Conservation (phyloP, 2,113 vertebrate genomes). For the Sander vitreus region DNA sequence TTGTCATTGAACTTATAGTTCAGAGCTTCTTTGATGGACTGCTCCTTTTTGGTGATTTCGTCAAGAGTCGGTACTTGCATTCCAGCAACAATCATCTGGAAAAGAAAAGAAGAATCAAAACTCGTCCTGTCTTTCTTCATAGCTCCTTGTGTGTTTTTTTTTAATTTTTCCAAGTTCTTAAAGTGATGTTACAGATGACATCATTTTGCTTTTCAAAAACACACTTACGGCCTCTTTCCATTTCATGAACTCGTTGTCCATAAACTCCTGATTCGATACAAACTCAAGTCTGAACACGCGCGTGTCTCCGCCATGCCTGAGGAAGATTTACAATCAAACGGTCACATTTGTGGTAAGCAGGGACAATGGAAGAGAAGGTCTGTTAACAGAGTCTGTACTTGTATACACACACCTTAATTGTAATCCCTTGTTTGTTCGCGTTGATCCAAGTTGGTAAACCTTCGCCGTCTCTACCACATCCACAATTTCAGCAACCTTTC, state of each 20-base stretch:
- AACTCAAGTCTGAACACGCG: constrained; percentile 98
- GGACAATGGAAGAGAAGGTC: background rate
- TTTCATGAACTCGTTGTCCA: constrained; percentile 99
- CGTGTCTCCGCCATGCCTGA: constrained; percentile 94
- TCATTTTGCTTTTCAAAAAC: background rate
- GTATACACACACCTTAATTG: constrained; percentile 88
- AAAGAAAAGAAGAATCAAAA: background rate
- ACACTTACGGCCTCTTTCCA: constrained; percentile 98
- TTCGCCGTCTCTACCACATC: constrained; percentile 98
- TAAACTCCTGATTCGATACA: constrained; percentile 99
- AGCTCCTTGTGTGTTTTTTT: background rate
- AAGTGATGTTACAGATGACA: background rate
- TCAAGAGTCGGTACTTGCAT: constrained; percentile 99
- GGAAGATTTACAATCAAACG: constrained; percentile 21
- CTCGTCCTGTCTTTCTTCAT: background rate
- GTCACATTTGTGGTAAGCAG: background rate
- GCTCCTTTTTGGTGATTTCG: constrained; percentile 97
- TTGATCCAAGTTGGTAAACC: constrained; percentile 96
- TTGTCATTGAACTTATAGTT: constrained; percentile 99
- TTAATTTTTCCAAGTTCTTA: background rate
- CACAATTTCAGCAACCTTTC: constrained; percentile 96
- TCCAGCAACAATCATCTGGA: constrained; percentile 94
- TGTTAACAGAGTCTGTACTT: background rate
- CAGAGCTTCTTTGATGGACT: constrained; percentile 97
- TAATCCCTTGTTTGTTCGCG: constrained; percentile 98